phyloP scores from a whole-genome alignment of 64 coral and sea anemone species.

The Platygyra sinensis region DNA sequence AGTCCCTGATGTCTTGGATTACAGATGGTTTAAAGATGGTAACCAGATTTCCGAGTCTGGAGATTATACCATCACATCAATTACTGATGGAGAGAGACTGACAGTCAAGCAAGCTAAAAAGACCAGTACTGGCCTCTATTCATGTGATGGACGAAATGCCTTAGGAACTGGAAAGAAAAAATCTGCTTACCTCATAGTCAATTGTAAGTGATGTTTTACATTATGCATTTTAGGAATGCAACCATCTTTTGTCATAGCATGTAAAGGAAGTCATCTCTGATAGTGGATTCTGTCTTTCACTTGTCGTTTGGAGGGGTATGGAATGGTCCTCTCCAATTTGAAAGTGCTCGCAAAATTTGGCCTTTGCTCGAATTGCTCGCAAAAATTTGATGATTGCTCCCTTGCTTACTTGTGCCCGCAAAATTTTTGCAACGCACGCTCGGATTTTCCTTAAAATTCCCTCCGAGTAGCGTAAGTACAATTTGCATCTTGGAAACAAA shows the following conservation, averaged over 20 bases:
- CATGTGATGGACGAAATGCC: conserved; percentile 49
- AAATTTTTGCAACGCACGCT: too few species aligned
- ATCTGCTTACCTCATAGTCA: conserved; percentile 46
- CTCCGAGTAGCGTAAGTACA: too few species aligned
- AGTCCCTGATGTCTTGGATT: conserved; percentile 7
- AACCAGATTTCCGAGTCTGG: not conserved
- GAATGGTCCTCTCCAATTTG: too few species aligned
- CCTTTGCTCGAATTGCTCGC: too few species aligned
- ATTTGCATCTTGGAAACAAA: too few species aligned
- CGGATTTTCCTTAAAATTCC: too few species aligned
- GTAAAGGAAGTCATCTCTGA: not conserved
- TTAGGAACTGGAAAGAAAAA: conserved; percentile 49
- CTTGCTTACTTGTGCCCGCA: too few species aligned
- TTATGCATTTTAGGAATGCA: not conserved
- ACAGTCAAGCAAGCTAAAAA: conserved; percentile 51
- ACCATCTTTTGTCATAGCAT: not conserved
- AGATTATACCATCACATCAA: conserved; percentile 42
- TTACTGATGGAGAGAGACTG: not conserved
- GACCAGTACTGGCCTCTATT: conserved; percentile 59
- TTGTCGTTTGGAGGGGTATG: too few species aligned
- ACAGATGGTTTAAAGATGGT: conserved; percentile 66
- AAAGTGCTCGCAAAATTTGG: too few species aligned
- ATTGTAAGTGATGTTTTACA: conserved; percentile 55
- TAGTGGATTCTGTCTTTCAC: too few species aligned
- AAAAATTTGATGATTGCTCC: too few species aligned